Conservation (phyloP, 2,888 invertebrate species). For the Hermodice carunculata region DNA sequence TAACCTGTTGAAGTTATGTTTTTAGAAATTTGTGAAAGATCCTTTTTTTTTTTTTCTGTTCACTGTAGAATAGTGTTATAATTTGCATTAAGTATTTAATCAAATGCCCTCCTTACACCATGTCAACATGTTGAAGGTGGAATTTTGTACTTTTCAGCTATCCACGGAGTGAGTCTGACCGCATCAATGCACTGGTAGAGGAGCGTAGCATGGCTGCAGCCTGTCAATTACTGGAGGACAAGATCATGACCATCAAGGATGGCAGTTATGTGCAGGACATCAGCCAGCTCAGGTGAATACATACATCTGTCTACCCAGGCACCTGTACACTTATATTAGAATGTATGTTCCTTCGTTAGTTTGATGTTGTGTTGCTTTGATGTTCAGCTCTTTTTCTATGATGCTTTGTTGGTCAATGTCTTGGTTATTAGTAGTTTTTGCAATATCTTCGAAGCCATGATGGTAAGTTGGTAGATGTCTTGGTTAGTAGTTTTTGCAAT, state of each 20-base stretch:
- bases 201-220: slow-evolving; percentile 46
- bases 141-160: slow-evolving; percentile 44
- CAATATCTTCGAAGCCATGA: too few species aligned
- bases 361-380: too few species aligned
- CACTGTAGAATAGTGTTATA: background rate
- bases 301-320: too few species aligned
- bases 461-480: too few species aligned
- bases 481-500: too few species aligned
- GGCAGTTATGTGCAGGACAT: slow-evolving; percentile 27
- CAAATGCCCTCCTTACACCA: background rate
- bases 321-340: too few species aligned
- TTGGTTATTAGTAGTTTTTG: too few species aligned
- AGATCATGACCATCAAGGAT: slow-evolving; percentile 15
- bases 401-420: too few species aligned
- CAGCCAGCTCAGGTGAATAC: slow-evolving; percentile 16
- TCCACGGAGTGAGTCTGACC: slow-evolving; percentile 50
- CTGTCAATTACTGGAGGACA: slow-evolving; percentile 28
- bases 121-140: background rate
- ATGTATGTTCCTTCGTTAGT: too few species aligned
- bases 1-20: too few species aligned
- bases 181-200: slow-evolving; percentile 50
- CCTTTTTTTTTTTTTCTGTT: background rate
- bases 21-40: too few species aligned
- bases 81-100: background rate
- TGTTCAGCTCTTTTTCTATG: too few species aligned